A percentile compares a stretch with the other conserved stretches of the same genome.
phyloP scores from a whole-genome alignment of 1,140 invertebrate genomes.

The Drosophila mojavensis region DNA sequence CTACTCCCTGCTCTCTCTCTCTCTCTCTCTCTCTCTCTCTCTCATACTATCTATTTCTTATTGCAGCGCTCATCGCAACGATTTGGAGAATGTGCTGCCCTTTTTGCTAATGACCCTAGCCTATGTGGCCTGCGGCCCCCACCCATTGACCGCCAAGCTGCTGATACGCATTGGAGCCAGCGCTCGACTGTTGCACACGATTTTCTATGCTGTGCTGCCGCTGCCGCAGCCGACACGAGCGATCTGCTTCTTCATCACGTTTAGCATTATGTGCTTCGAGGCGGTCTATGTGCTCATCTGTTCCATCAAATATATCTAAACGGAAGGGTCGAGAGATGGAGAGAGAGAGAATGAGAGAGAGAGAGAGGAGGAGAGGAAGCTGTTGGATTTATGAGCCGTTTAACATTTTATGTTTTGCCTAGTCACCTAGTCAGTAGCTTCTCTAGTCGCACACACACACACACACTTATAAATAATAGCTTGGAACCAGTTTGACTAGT shows the following conservation, averaged over 20 bases:
- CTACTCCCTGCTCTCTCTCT: not conserved
- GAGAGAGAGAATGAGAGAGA: too few relatives aligned
- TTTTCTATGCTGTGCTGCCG: conserved; percentile 85
- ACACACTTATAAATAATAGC: conserved; percentile 5
- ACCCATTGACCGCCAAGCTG: conserved; percentile 84
- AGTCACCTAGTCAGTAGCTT: conserved; percentile 28
- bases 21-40: not conserved
- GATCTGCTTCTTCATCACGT: conserved; percentile 85
- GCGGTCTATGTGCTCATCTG: conserved; percentile 68
- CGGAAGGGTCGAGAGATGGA: not conserved
- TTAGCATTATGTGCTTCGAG: conserved; percentile 85
- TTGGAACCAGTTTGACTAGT: conserved; percentile 67
- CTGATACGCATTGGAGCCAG: conserved; percentile 86
- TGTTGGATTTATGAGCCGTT: conserved; percentile 18
- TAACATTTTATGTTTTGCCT: conserved; percentile 15
- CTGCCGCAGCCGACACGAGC: conserved; percentile 86
- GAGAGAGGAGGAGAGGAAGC: not conserved
- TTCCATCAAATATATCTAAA: conserved; percentile 58
- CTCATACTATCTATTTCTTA: conserved; percentile 32
- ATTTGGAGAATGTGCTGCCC: conserved; percentile 88
- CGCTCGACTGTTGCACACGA: conserved; percentile 86
- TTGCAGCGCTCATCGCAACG: conserved; percentile 88
- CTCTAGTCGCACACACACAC: not conserved
- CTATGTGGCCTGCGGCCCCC: conserved; percentile 86
- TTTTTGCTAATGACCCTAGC: conserved; percentile 86